Percentiles rank a stretch among this genome's conserved stretches.
Evolutionary conservation across 2,888 invertebrate genomes (phyloP).

Genomic region (Pherbina coryleti): DNA sequence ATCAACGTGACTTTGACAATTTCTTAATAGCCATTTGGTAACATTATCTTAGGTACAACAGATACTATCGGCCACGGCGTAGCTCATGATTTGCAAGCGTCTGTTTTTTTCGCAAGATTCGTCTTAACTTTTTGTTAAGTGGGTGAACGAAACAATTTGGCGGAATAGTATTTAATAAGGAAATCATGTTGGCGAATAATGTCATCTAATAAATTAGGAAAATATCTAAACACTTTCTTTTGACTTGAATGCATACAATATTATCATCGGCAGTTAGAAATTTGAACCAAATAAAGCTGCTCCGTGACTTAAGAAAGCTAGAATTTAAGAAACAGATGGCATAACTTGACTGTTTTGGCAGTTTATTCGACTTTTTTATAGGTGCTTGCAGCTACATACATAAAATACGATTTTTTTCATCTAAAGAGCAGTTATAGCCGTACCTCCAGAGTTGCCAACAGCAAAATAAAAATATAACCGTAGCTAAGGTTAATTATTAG

Average conservation of each 20-base stretch:
- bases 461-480: neutral
- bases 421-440: neutral
- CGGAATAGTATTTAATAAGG: neutral
- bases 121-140: neutral
- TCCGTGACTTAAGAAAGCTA: no score
- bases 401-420: no score
- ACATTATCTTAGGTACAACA: neutral
- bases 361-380: no score
- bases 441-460: neutral
- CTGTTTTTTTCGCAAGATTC: no score
- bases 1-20: slow-evolving; percentile 7
- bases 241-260: neutral
- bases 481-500: neutral
- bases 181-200: neutral
- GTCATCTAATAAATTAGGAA: neutral
- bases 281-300: neutral
- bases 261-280: neutral
- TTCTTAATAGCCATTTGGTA: slow-evolving; percentile 1
- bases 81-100: no score
- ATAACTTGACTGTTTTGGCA: no score
- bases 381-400: no score
- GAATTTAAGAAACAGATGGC: no score
- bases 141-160: neutral
- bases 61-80: no score
- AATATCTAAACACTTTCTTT: neutral